Percentiles rank a stretch among this genome's conserved stretches.
phyloP scores from a whole-genome alignment of 1,140 invertebrate genomes.

The Oppia nitens region DNA sequence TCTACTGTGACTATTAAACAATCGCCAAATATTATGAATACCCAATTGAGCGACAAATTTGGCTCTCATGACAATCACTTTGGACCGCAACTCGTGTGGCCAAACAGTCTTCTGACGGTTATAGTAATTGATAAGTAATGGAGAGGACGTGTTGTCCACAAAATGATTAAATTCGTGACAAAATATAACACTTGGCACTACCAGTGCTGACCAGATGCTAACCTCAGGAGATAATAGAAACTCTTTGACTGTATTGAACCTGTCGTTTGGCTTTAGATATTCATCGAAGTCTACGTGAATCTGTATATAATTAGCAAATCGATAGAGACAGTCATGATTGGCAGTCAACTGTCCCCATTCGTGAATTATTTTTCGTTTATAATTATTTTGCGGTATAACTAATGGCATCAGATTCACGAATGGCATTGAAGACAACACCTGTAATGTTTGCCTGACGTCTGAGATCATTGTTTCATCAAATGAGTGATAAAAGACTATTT shows the following conservation, averaged over 20 bases:
- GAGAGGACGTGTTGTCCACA: neutral
- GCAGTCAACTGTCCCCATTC: conserved; percentile 76
- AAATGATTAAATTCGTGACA: conserved; percentile 11
- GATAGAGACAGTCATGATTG: conserved; percentile 76
- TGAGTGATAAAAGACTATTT: conserved; percentile 83
- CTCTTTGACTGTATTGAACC: neutral
- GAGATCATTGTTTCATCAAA: conserved; percentile 47
- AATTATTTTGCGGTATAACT: conserved; percentile 51
- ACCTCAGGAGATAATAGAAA: neutral
- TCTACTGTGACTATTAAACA: neutral
- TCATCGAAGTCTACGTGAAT: conserved; percentile 76
- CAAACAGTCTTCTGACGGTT: neutral
- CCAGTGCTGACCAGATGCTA: neutral
- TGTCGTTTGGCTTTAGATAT: conserved; percentile 49
- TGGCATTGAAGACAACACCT: conserved; percentile 51
- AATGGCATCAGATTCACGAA: conserved; percentile 51
- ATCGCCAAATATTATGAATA: conserved; percentile 10
- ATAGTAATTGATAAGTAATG: neutral
- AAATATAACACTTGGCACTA: conserved; percentile 1
- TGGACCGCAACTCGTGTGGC: conserved; percentile 8
- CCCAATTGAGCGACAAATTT: neutral
- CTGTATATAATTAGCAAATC: conserved; percentile 60
- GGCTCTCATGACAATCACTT: conserved; percentile 3
- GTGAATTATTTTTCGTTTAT: conserved; percentile 55
- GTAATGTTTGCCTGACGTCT: conserved; percentile 37